Evolutionary conservation across 1,140 invertebrate genomes (phyloP).

Genomic region (Apolygus lucorum): DNA sequence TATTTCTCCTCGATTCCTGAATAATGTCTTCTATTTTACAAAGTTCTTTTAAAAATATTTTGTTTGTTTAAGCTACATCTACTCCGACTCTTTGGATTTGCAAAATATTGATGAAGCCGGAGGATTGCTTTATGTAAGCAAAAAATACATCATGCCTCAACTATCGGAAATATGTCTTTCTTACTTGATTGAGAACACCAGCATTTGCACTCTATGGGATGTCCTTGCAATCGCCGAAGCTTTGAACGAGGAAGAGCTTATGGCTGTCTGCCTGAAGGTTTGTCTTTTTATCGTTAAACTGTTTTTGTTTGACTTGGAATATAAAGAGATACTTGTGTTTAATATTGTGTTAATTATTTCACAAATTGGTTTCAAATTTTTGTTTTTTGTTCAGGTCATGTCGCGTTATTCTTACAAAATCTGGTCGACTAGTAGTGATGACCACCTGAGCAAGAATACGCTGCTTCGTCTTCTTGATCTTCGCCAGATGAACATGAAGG

Average conservation of each 20-base stretch:
- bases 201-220: constrained; percentile 29
- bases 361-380: constrained; percentile 1
- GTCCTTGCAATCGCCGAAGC: constrained; percentile 29
- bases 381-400: constrained; percentile 28
- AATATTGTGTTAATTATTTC: not conserved
- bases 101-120: constrained; percentile 34
- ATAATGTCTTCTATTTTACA: too few relatives aligned
- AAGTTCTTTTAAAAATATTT: too few relatives aligned
- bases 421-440: constrained; percentile 22
- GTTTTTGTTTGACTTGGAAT: not conserved
- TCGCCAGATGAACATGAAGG: constrained; percentile 29
- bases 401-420: constrained; percentile 28
- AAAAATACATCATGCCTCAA: constrained; percentile 37
- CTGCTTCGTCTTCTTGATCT: constrained; percentile 31
- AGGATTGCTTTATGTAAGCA: constrained; percentile 36
- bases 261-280: constrained; percentile 29
- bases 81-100: constrained; percentile 35
- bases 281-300: not conserved
- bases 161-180: constrained; percentile 28
- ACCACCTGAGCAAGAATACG: constrained; percentile 24
- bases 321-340: too few relatives aligned
- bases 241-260: constrained; percentile 29
- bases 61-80: constrained; percentile 34
- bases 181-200: constrained; percentile 25
- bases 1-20: too few relatives aligned